Percentiles rank a stretch among this genome's conserved stretches.
phyloP scores from a whole-genome alignment of 2,888 invertebrate genomes.

The Himalopsyche kuldschensis region DNA sequence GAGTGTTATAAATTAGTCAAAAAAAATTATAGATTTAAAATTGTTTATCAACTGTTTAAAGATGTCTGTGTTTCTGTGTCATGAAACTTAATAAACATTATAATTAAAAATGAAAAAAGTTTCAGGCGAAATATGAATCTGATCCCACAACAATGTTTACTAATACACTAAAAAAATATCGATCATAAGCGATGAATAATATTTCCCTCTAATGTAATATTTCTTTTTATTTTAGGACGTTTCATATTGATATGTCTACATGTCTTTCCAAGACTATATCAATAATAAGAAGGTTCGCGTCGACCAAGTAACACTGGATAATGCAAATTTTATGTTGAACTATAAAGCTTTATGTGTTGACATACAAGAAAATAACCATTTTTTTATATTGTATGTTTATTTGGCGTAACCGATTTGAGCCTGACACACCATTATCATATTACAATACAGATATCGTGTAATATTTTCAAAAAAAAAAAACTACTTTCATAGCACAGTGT shows the following conservation, averaged over 20 bases:
- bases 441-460: not conserved
- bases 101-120: too few relatives aligned
- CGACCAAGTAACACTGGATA: slow-evolving; percentile 2
- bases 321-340: slow-evolving; percentile 24
- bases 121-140: too few relatives aligned
- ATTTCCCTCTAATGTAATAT: too few relatives aligned
- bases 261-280: not conserved
- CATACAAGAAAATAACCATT: not conserved
- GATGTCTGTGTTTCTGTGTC: too few relatives aligned
- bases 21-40: too few relatives aligned
- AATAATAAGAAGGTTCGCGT: not conserved
- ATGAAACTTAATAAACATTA: too few relatives aligned
- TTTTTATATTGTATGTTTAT: slow-evolving; percentile 11
- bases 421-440: not conserved
- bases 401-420: not conserved
- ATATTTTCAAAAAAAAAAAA: not conserved
- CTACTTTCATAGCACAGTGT: not conserved
- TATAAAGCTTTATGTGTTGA: slow-evolving; percentile 13
- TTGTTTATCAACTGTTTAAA: too few relatives aligned
- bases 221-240: not conserved
- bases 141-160: too few relatives aligned
- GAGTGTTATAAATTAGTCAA: too few relatives aligned
- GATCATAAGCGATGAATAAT: too few relatives aligned
- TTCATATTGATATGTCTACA: not conserved
- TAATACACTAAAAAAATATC: too few relatives aligned